Percentiles rank a stretch among this genome's conserved stretches.
Evolutionary conservation across 2,797 vertebrate species (phyloP).

Genomic region (Phalloptychus januarius): DNA sequence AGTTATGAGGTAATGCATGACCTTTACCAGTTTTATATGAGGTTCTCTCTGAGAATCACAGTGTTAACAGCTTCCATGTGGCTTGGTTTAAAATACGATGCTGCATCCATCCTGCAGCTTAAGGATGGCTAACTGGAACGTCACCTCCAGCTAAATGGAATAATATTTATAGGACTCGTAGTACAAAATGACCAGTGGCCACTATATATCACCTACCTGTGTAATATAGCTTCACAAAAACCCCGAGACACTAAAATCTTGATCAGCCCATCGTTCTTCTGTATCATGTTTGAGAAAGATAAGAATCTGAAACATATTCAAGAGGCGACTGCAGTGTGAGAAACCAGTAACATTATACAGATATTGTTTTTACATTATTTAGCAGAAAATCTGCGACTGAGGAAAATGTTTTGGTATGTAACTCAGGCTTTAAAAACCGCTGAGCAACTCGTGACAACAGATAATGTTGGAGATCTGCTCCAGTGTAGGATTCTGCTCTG

Average conservation of each 20-base stretch:
- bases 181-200: conserved; percentile 38
- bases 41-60: conserved; percentile 46
- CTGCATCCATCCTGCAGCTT: conserved; percentile 46
- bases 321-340: not conserved
- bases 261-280: conserved; percentile 24
- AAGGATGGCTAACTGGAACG: conserved; percentile 50
- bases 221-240: conserved; percentile 46
- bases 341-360: conserved; percentile 15
- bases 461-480: conserved; percentile 58
- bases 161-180: conserved; percentile 65
- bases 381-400: conserved; percentile 30
- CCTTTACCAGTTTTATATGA: conserved; percentile 70
- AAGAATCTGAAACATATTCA: conserved; percentile 22
- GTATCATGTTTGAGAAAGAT: conserved; percentile 9
- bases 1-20: conserved; percentile 60
- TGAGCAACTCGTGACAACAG: conserved; percentile 65
- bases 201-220: conserved; percentile 46
- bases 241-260: conserved; percentile 4
- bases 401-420: conserved; percentile 28
- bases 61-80: conserved; percentile 40
- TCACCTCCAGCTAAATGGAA: conserved; percentile 61
- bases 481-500: conserved; percentile 52
- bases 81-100: conserved; percentile 56
- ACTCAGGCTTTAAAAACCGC: conserved; percentile 59
- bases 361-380: conserved; percentile 38